A percentile compares a stretch with the other conserved stretches of the same genome.
These are phyloP conservation scores for Pterocles orientalis DNA, from an alignment of 2,113 vertebrate genomes.

Conservation along the genomic window DNA sequence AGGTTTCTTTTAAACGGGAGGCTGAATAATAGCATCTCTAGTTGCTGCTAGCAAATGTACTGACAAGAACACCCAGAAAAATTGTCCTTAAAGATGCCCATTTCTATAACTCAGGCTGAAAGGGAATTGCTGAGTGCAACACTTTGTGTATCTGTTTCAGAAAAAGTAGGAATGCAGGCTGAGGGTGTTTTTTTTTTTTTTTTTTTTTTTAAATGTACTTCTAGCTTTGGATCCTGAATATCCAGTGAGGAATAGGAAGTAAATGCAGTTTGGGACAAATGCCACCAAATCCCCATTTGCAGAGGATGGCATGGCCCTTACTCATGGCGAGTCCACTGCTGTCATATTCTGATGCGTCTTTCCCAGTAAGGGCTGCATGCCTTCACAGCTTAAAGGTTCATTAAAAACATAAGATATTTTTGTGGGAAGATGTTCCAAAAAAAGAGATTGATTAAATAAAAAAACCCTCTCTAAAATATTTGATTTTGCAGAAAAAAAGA, in stretches of 20 bases:
- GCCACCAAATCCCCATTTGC: not conserved
- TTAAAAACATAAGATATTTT: not conserved
- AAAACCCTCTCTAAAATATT: not conserved
- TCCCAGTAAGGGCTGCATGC: not conserved
- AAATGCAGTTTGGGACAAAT: not conserved
- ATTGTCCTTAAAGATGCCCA: not conserved
- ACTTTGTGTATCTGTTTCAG: not conserved
- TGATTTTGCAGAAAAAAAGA: not conserved
- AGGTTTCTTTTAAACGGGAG: conserved; percentile 1
- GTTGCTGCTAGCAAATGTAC: not conserved
- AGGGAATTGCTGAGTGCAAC: not conserved
- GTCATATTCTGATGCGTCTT: not conserved
- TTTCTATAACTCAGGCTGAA: not conserved
- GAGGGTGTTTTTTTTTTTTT: not conserved
- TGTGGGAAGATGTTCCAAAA: not conserved
- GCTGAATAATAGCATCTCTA: conserved; percentile 10
- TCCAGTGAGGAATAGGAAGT: not conserved
- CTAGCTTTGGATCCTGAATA: not conserved
- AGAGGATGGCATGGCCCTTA: not conserved
- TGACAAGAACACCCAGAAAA: not conserved
- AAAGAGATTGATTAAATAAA: not conserved
- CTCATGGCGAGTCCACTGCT: not conserved
- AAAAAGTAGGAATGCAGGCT: not conserved
- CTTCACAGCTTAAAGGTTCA: not conserved
- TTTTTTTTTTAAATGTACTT: not conserved